Evolutionary conservation across 1,140 invertebrate genomes (phyloP), one percentile per base, ranked within the genome.

Genomic region (Diploscapter pachys): DNA sequence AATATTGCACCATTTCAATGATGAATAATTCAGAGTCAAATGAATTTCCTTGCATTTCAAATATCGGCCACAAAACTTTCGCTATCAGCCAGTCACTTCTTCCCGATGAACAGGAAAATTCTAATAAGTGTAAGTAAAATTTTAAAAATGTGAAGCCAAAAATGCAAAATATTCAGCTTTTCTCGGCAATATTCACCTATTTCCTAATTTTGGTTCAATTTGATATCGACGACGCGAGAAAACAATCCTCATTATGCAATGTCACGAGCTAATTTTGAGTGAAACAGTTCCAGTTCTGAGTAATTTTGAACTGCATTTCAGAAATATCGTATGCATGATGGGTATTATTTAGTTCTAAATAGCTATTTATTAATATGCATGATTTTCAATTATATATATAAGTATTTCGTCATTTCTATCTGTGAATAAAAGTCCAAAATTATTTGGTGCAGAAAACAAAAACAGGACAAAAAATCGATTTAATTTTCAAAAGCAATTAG

Each of bases 41-140:
- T 74, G 73, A 68, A 65, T 9, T 65, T 74, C 51, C 64, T 74
- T 54, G 64, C 64, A 3, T 74, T 74, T 61, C 73, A 74, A 74
- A 74, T 74, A 11, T 62, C 68, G n/a, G 68, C 73, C 0, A 65
- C 73, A n/a, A 74, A 74, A 52, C 66, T 74, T 2, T 69, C 73
- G 8, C 54, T 74, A 31, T 74, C 73, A 2, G 73, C 73, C 56
- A 66, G 73, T 61, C 68, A 74, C 66, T 74, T 69, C 59, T 74
- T 74, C 57, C 62, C 59, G 57, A 68, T 74, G 66, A 64, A 74
- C 48, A 65, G 73, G 53, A 66, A 65, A 11, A 74, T 74, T 55
- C 73, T 74, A 5, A 53, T 74, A n/a, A 66, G 63, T 53, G 73
- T 74, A 69, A 62, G 48, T 8, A 5, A 6, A 70, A 59, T 57